These are phyloP conservation scores for Heteromyza rotundicornis DNA, from an alignment of 2,888 invertebrate genomes.

Conservation along the genomic window DNA sequence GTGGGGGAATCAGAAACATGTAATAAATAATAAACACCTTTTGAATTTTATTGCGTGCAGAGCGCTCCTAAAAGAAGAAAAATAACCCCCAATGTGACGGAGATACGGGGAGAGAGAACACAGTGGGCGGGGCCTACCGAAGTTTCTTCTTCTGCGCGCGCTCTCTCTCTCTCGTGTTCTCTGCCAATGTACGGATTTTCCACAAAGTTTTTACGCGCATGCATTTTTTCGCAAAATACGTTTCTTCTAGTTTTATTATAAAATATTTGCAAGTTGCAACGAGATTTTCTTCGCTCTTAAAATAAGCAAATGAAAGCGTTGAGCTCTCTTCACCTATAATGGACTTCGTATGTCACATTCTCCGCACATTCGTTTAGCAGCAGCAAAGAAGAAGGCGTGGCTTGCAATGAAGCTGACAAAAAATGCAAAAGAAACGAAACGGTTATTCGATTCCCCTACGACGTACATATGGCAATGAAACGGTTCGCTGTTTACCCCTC, in stretches of 20 bases:
- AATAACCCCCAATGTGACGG: neutral
- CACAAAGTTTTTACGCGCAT: neutral
- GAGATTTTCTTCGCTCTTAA: neutral
- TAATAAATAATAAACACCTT: conserved; percentile 43
- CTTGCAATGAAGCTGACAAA: conserved; percentile 9
- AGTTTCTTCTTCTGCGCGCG: neutral
- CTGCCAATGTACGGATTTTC: too few relatives aligned
- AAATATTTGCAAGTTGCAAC: too few relatives aligned
- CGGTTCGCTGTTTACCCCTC: conserved; percentile 4
- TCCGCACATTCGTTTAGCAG: neutral
- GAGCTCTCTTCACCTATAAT: neutral
- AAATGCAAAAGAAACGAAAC: conserved; percentile 15
- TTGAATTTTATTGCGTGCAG: conserved; percentile 36
- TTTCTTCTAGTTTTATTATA: neutral
- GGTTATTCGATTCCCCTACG: conserved; percentile 23
- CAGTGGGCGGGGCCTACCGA: conserved; percentile 24
- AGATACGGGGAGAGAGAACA: conserved; percentile 5
- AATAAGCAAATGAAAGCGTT: neutral
- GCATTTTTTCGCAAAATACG: neutral
- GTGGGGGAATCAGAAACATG: conserved; percentile 36
- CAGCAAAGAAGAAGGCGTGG: neutral
- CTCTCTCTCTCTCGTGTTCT: neutral
- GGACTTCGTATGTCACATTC: neutral
- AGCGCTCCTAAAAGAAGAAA: conserved; percentile 10
- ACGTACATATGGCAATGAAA: too few relatives aligned